Evolutionary conservation across 2,888 invertebrate species (phyloP), one percentile per base, ranked within the genome.

Genomic region (Crematogaster levior): DNA sequence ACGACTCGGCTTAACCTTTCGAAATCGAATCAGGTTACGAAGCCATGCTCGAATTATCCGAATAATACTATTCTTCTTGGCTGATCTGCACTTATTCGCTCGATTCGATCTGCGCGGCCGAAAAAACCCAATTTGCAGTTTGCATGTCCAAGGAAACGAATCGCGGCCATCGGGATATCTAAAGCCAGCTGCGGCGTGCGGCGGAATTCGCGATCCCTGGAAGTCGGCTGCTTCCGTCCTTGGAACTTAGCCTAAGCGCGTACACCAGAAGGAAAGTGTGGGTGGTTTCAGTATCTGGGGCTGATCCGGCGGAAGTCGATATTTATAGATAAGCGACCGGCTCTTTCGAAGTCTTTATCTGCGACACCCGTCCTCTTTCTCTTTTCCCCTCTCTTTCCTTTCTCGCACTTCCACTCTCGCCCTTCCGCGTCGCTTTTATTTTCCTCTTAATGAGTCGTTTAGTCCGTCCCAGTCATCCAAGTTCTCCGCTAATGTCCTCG

Each of bases 231-330:
- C 70, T 88, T 88, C 88, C 88, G 88, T 83, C 83, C 88, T 81
- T 84, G 85, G 84, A 80, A 89, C 72, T 89, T 90, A 84, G 84
- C 68, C 84, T 86, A 87, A 86, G 84, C 87, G 86, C 84, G 83
- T 88, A 85, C 85, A 87, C 84, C 85, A 92, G 92, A 91, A 94
- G 94, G 94, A 94, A 94, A 94, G 92, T 90, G 94, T 94, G 92
- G 94, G 94, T 91, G 93, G 90, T 89, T 90, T 88, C 81, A 87
- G 92, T 94, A 94, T 94, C 94, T 90, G 89, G 87, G 87, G 94
- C 94, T 94, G 94, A 94, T 94, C 94, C 94, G 94, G 94, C 94
- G 94, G 94, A 94, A 93, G 94, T 92, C 92, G 91, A 92, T 84
- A 91, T 93, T 92, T 89, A 85, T 88, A 89, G 92, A 93, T 93